Evolutionary conservation across 2,113 vertebrate species (phyloP), one percentile per base, ranked within the genome.

Genomic region (Enhydra lutris): DNA sequence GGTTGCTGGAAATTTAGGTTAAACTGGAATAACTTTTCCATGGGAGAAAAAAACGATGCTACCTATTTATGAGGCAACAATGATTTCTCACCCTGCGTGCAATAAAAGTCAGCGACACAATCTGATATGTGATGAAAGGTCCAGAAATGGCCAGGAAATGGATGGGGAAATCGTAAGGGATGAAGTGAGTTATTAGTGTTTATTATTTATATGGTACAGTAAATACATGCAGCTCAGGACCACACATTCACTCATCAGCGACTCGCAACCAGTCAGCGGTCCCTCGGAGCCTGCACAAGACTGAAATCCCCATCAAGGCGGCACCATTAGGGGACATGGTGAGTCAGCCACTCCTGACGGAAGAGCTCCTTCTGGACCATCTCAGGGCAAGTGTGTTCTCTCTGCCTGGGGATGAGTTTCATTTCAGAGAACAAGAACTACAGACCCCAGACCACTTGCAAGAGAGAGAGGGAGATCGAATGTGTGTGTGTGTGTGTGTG

Each of bases 21-120:
- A 59, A 83, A 76, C 67, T 73, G 59, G 67, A 97, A 80, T 86
- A 96, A 96, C 55, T 98, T 97, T 90, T 91, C 92, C 83, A 87
- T 52, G 87, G 86, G 61, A 89, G 59, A 10, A 29, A 59, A 59
- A 26, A 80, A 81, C 0, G 36, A 79, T 13, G 83, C 57, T 50
- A 84, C 81, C n/a, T 82, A 26, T 91, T 96, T 91, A 50, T 6
- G 55, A 96, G 50, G n/a, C 88, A 50, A 67, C 92, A 45, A 29
- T 91, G 91, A 96, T 91, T 97, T 86, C 84, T 96, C 39, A 61
- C n/a, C 79, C 76, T 91, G 89, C 24, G 1, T 47, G 63, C 78
- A 93, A 89, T 94, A 94, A 95, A 97, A 91, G 96, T 92, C 87
- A 91, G 61, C 0, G 0, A 67, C 84, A 65, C 12, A 9, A 92